Conservation (phyloP, 2,888 invertebrate species). For the Protonemura montana region DNA sequence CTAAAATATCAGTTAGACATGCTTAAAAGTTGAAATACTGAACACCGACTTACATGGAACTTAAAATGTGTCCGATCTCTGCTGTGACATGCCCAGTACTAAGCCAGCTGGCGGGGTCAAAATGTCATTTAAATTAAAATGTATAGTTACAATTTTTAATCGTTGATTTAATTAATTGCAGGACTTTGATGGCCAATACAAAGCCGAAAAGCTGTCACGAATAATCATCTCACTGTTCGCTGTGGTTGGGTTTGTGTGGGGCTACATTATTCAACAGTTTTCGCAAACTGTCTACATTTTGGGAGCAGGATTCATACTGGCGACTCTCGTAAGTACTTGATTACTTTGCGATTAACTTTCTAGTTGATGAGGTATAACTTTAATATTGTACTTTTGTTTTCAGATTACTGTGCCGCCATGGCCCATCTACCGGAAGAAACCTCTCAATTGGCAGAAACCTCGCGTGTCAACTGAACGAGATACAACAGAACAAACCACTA, state of each 20-base stretch:
- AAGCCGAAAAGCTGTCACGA: slow-evolving; percentile 88
- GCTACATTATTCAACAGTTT: slow-evolving; percentile 93
- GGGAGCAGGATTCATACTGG: slow-evolving; percentile 88
- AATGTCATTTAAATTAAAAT: neutral
- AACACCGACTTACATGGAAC: neutral
- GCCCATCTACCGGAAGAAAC: slow-evolving; percentile 90
- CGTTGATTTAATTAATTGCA: slow-evolving; percentile 56
- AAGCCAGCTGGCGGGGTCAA: slow-evolving; percentile 7
- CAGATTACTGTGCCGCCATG: slow-evolving; percentile 89
- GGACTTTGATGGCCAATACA: slow-evolving; percentile 92
- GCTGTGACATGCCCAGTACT: neutral
- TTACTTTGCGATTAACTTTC: neutral
- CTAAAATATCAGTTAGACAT: neutral
- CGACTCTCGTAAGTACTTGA: slow-evolving; percentile 72
- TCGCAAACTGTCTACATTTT: slow-evolving; percentile 94
- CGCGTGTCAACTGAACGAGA: slow-evolving; percentile 58
- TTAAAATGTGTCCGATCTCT: neutral
- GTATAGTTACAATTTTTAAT: neutral
- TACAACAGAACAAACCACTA: slow-evolving; percentile 54
- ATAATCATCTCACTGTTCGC: slow-evolving; percentile 91
- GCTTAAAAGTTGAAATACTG: neutral
- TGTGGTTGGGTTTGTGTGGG: slow-evolving; percentile 88
- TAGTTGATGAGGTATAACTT: neutral
- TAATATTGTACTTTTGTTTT: neutral
- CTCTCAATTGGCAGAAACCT: slow-evolving; percentile 89